Conservation (phyloP, 2,888 invertebrate species). For the Orthosia cruda region DNA sequence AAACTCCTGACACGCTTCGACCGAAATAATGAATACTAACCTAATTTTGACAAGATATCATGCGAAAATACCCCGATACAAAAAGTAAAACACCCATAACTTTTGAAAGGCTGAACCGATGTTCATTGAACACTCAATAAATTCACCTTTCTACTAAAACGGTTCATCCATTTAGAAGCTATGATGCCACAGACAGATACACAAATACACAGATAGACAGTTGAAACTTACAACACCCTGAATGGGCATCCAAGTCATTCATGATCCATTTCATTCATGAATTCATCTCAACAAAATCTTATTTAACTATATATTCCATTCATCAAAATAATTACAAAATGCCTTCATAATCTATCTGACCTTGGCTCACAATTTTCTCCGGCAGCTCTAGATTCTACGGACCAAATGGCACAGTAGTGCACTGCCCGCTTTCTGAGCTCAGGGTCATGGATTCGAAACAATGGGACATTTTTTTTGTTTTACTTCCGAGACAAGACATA, state of each 20-base stretch:
- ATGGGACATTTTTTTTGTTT: constrained; percentile 8
- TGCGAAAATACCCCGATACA: too few species aligned
- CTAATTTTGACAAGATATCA: too few species aligned
- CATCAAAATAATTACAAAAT: constrained; percentile 37
- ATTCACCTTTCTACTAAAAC: too few species aligned
- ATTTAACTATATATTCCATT: constrained; percentile 37
- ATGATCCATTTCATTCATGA: background rate
- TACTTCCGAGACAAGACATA: constrained; percentile 11
- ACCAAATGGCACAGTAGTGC: constrained; percentile 43
- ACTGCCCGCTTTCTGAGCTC: constrained; percentile 40
- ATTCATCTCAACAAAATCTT: background rate
- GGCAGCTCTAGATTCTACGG: constrained; percentile 50
- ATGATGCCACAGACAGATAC: too few species aligned
- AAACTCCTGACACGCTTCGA: too few species aligned
- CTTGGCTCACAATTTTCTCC: constrained; percentile 59
- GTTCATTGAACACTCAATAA: too few species aligned
- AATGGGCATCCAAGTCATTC: background rate
- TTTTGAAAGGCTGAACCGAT: too few species aligned
- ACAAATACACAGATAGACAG: too few species aligned
- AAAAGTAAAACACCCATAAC: too few species aligned
- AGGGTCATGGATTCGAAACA: constrained; percentile 48
- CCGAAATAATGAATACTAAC: too few species aligned
- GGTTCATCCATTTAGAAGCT: too few species aligned
- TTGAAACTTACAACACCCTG: too few species aligned
- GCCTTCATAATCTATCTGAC: constrained; percentile 29